Percentiles rank a stretch among this genome's conserved stretches.
phyloP scores from a whole-genome alignment of 2,888 invertebrate genomes.

The Diarsia rubi region DNA sequence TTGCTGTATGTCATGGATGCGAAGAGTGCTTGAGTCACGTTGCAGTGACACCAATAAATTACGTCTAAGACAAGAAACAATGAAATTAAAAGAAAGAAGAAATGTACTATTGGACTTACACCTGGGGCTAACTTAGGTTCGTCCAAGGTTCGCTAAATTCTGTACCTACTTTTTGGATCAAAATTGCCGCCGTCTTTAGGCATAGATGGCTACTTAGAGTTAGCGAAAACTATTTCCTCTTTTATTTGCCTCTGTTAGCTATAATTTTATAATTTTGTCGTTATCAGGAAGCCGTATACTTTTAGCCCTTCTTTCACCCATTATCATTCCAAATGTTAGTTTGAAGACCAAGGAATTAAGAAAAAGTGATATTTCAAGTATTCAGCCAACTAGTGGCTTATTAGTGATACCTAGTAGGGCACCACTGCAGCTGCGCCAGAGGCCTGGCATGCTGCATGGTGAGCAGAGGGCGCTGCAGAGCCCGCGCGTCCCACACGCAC shows the following conservation, averaged over 20 bases:
- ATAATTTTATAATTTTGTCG: neutral
- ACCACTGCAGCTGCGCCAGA: conserved; percentile 95
- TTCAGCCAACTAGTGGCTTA: neutral
- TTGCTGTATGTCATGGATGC: conserved; percentile 95
- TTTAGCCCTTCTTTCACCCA: neutral
- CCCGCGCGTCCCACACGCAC: conserved; percentile 96
- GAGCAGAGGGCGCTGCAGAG: conserved; percentile 95
- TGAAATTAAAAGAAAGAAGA: conserved; percentile 1
- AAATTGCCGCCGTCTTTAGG: neutral
- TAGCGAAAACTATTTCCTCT: neutral
- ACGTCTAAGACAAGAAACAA: conserved; percentile 78
- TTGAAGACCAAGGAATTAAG: neutral
- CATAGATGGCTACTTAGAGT: neutral
- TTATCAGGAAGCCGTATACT: too few species aligned
- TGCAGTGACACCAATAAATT: conserved; percentile 96
- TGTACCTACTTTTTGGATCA: neutral
- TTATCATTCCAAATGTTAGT: neutral
- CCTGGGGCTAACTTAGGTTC: too few species aligned
- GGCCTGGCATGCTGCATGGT: conserved; percentile 92
- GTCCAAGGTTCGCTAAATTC: too few species aligned
- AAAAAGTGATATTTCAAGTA: neutral
- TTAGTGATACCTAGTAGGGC: conserved; percentile 91
- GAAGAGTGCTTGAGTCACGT: conserved; percentile 94
- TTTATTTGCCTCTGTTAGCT: neutral
- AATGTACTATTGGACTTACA: neutral